phyloP scores from a whole-genome alignment of 2,113 vertebrate species.

The Otis tarda region DNA sequence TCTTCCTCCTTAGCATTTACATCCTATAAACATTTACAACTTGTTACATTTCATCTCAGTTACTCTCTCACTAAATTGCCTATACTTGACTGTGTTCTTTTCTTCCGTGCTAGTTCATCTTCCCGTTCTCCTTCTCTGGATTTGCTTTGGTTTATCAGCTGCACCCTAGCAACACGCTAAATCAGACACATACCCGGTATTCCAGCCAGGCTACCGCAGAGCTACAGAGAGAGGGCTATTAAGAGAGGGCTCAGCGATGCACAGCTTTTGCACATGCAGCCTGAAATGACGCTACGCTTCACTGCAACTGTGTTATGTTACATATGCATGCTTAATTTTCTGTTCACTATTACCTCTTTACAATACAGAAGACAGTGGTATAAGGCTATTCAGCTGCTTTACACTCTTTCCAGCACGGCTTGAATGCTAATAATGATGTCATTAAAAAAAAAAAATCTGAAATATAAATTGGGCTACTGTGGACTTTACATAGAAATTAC shows the following conservation, averaged over 20 bases:
- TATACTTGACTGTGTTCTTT: neutral
- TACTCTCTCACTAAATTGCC: neutral
- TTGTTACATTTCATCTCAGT: neutral
- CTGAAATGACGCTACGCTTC: neutral
- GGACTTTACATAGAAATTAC: neutral
- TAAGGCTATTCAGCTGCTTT: conserved; percentile 6
- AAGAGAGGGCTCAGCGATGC: neutral
- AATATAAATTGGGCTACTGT: neutral
- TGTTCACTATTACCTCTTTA: neutral
- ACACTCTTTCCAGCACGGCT: neutral
- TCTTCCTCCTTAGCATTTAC: neutral
- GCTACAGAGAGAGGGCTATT: neutral
- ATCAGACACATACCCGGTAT: neutral
- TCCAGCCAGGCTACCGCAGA: neutral
- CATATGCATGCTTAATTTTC: conserved; percentile 35
- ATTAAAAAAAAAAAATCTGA: neutral
- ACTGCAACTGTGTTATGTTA: neutral
- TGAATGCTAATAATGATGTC: neutral
- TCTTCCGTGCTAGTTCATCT: neutral
- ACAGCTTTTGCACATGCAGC: neutral
- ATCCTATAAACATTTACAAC: neutral
- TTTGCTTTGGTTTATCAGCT: neutral
- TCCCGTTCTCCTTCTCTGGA: neutral
- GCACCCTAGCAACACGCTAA: neutral
- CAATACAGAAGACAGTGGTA: neutral